Base-by-base conservation (phyloP, 2,888 invertebrate genomes). In the Mamestra brassicae region DNA sequence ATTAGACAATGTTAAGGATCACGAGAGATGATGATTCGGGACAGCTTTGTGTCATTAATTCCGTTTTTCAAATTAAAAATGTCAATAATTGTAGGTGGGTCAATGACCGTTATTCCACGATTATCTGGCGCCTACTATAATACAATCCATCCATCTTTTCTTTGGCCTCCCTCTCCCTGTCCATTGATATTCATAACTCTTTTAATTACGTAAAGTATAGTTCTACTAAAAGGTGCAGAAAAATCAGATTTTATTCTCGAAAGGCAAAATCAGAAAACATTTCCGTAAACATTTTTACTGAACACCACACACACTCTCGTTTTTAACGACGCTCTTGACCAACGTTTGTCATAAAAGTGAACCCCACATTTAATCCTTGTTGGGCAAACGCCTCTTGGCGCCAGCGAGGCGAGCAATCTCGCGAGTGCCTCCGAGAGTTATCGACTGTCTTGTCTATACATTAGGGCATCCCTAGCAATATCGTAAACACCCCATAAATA, bases 381-480 rank as follows among this genome's bases (percentile, higher is more conserved):
- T 71, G 68, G 72, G 58, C 73, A 73, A 80, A 72, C 72, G 78
- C 54, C 71, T 63, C 60, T 60, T 78, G 90, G 87, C 90, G 87
- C 87, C 89, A 84, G 69, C 74, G 65, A 71, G 87, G 70, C 85
- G 81, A 65, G 74, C 86, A 88, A 90, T 89, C 83, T 81, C 77
- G 65, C 76, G 78, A 90, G 88, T 90, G 88, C 72, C 79, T 50
- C 55, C 62, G 74, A 85, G 81, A 89, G 80, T 89, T 90, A 89
- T 89, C 70, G 86, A 83, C 76, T 80, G 68, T 77, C 74, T 81
- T 71, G 76, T 60, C 83, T 75, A 85, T 86, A 84, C 79, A 82
- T 82, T 79, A 81, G 74, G 75, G 71, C 62, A 75, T 74, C 74
- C 76, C 85, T 80, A 70, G 78, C 81, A 75, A 72, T 81, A 76